A percentile compares a stretch with the other conserved stretches of the same genome.
Evolutionary conservation across 1,140 invertebrate genomes (phyloP).

Genomic region (Aradophagus sp.): DNA sequence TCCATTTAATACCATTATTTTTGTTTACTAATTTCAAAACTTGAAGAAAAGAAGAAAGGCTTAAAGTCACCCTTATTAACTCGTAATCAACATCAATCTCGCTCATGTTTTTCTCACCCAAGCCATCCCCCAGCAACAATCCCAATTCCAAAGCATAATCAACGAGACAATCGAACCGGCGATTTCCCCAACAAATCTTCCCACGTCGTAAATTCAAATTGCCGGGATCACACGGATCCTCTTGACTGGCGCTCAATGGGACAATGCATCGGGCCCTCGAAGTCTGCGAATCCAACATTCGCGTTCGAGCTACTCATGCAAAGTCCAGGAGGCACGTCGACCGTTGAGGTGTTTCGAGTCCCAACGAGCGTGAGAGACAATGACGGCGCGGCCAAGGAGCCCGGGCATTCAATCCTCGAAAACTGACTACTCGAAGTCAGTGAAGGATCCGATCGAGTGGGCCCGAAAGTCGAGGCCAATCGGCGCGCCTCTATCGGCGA

Average conservation of each 20-base stretch:
- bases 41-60: too few relatives aligned
- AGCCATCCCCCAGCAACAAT: too few relatives aligned
- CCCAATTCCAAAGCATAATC: too few relatives aligned
- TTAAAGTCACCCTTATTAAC: too few relatives aligned
- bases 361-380: conserved; percentile 46
- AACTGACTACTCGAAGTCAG: conserved; percentile 56
- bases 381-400: conserved; percentile 27
- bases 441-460: conserved; percentile 56
- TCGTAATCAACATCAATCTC: too few relatives aligned
- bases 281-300: conserved; percentile 9
- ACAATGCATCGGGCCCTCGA: conserved; percentile 1
- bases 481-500: conserved; percentile 6
- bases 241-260: conserved; percentile 15
- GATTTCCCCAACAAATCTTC: conserved; percentile 5
- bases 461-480: conserved; percentile 41
- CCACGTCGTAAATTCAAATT: conserved; percentile 34
- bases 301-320: conserved; percentile 16
- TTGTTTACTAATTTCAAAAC: too few relatives aligned
- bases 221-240: conserved; percentile 5
- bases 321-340: conserved; percentile 31
- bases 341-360: conserved; percentile 35
- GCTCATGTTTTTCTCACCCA: too few relatives aligned
- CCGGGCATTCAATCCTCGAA: conserved; percentile 52
- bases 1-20: too few relatives aligned
- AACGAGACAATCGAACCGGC: conserved; percentile 4